A percentile compares a stretch with the other conserved stretches of the same genome.
phyloP scores from a whole-genome alignment of 2,888 invertebrate genomes.

The Tetropium fuscum region DNA sequence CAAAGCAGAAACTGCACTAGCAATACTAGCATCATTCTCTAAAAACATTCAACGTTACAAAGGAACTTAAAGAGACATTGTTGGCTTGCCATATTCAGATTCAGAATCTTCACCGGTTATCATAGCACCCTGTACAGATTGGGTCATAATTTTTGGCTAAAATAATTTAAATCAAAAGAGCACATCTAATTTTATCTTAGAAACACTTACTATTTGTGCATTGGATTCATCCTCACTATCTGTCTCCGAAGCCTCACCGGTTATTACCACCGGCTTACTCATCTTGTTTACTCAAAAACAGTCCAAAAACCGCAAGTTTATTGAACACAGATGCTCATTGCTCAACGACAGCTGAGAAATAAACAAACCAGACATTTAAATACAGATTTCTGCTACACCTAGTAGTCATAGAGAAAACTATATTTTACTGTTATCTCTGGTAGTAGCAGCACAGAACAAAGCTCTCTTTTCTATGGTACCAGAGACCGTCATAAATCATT shows the following conservation, averaged over 20 bases:
- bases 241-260: conserved; percentile 64
- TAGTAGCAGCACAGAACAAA: too few relatives aligned
- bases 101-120: conserved; percentile 63
- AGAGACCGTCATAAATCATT: too few relatives aligned
- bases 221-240: conserved; percentile 61
- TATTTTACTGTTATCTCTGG: too few relatives aligned
- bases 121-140: conserved; percentile 58
- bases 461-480: too few relatives aligned
- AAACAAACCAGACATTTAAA: too few relatives aligned
- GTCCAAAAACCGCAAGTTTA: too few relatives aligned
- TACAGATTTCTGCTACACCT: too few relatives aligned
- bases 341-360: too few relatives aligned
- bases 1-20: conserved; percentile 56
- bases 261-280: conserved; percentile 55
- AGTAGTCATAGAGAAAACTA: too few relatives aligned
- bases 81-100: conserved; percentile 59
- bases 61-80: background rate
- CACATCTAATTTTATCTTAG: conserved; percentile 16
- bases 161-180: conserved; percentile 32
- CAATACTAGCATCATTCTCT: conserved; percentile 56
- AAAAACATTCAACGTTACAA: conserved; percentile 27
- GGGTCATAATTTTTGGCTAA: conserved; percentile 38
- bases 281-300: conserved; percentile 86
- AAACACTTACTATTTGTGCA: conserved; percentile 32
- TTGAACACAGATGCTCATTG: too few relatives aligned